Base-by-base conservation (phyloP, 2,888 invertebrate genomes). In the Ditula angustiorana region DNA sequence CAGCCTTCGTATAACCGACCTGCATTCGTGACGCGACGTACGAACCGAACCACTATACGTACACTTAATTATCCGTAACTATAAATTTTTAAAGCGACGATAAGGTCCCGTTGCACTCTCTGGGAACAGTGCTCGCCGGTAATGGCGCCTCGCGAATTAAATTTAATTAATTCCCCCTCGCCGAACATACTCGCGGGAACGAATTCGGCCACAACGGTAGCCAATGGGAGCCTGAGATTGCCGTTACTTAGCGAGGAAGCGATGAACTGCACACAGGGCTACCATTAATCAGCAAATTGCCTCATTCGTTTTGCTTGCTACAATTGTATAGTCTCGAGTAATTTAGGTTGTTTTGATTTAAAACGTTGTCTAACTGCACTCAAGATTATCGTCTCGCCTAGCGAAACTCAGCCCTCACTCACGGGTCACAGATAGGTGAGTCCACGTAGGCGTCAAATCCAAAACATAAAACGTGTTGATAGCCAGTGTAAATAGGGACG, bases 21-120 rank as follows among this genome's bases (percentile, higher is more conserved):
- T 69, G 76, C 76, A 81, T 79, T 89, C 90, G 88, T 90, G 87
- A 88, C 85, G 82, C 81, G 76, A 80, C 71, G 76, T 79, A 79
- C 83, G 74, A 80, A 81, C 83, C 79, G 81, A 87, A 85, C 82
- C 83, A 84, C 79, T 83, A 52, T 59, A 64, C 53, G 78, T 85
- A 82, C 84, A 85, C 83, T 88, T 90, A 91, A 90, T 90, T 91
- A 90, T 85, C 81, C 83, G 85, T 84, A 86, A 83, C 87, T 83
- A 90, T 88, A 90, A 86, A 90, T 88, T 90, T 89, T 84, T 85
- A 87, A 85, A 81, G 80, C 85, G 71, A 79, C 83, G 89, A 89
- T 89, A 90, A 88, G 85, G 86, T 87, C 84, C 91, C 88, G 90
- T 89, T 86, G 69, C 76, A 76, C 72, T 77, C 77, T 74, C 78